phyloP scores from a whole-genome alignment of 2,888 invertebrate genomes.

The Caenorhabditis plicata region DNA sequence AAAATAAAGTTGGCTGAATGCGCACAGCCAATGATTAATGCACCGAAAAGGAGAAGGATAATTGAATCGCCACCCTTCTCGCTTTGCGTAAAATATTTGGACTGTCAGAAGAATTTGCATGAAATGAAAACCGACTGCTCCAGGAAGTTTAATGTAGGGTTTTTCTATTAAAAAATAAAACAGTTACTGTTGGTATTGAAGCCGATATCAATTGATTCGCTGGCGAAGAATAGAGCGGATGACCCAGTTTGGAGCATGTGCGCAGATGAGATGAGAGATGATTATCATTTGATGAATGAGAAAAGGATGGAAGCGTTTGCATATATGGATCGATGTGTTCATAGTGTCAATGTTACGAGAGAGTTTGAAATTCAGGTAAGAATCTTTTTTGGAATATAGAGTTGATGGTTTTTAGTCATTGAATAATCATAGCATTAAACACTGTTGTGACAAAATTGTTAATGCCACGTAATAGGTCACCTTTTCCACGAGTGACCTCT shows the following conservation, averaged over 20 bases:
- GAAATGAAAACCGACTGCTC: constrained; percentile 23
- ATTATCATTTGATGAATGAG: constrained; percentile 24
- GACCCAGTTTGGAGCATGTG: constrained; percentile 15
- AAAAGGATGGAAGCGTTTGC: constrained; percentile 27
- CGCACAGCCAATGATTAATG: constrained; percentile 4
- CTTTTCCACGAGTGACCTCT: too few species aligned
- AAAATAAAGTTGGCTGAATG: constrained; percentile 43
- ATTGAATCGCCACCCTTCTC: constrained; percentile 27
- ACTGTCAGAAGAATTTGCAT: constrained; percentile 37
- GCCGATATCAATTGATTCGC: constrained; percentile 12
- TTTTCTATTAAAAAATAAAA: too few species aligned
- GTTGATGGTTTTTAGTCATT: too few species aligned
- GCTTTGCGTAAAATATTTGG: constrained; percentile 30
- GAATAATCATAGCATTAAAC: too few species aligned
- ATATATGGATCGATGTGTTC: constrained; percentile 42
- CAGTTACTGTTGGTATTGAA: constrained; percentile 7
- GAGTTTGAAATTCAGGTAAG: constrained; percentile 32
- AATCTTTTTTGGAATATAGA: too few species aligned
- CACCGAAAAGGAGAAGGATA: constrained; percentile 5
- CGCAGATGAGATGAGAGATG: constrained; percentile 4
- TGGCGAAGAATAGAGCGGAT: constrained; percentile 10
- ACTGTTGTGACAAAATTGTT: too few species aligned
- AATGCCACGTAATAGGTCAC: too few species aligned
- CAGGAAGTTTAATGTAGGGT: constrained; percentile 10
- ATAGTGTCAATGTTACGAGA: constrained; percentile 37